These are phyloP conservation scores for Ramphastos sulfuratus DNA, from an alignment of 2,113 vertebrate species.

Conservation along the genomic window DNA sequence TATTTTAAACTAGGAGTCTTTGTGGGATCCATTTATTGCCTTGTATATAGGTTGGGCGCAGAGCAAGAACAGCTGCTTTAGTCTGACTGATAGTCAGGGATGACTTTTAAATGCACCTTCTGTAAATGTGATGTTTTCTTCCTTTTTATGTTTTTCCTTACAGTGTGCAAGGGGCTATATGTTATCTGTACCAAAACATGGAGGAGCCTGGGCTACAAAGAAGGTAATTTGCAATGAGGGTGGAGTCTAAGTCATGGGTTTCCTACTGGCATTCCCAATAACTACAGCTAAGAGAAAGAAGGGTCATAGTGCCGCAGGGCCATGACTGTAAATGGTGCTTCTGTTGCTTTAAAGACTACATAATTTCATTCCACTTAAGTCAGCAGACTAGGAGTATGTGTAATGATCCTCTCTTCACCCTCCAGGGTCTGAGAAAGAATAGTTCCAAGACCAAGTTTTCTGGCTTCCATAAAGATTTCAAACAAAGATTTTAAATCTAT, in stretches of 20 bases:
- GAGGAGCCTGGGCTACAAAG: not conserved
- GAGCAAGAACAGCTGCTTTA: not conserved
- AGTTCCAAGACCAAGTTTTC: constrained; percentile 9
- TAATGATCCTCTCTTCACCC: constrained; percentile 38
- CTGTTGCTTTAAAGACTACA: constrained; percentile 38
- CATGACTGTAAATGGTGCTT: not conserved
- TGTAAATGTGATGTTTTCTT: not conserved
- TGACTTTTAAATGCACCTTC: not conserved
- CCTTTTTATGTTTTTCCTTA: not conserved
- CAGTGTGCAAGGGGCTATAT: not conserved
- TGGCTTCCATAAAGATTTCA: constrained; percentile 23
- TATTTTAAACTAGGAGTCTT: not conserved
- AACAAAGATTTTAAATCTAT: not conserved
- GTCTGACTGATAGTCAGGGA: not conserved
- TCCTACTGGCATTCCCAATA: not conserved
- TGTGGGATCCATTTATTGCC: not conserved
- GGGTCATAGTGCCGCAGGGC: not conserved
- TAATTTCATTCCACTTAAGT: constrained; percentile 40
- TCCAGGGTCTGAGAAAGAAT: constrained; percentile 27
- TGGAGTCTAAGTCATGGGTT: not conserved
- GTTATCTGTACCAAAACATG: not conserved
- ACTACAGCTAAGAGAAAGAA: not conserved
- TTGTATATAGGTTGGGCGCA: not conserved
- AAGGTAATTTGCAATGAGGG: not conserved
- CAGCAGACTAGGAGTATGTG: not conserved